Conservation (phyloP, 2,113 vertebrate genomes). For the Gobiocypris rarus region DNA sequence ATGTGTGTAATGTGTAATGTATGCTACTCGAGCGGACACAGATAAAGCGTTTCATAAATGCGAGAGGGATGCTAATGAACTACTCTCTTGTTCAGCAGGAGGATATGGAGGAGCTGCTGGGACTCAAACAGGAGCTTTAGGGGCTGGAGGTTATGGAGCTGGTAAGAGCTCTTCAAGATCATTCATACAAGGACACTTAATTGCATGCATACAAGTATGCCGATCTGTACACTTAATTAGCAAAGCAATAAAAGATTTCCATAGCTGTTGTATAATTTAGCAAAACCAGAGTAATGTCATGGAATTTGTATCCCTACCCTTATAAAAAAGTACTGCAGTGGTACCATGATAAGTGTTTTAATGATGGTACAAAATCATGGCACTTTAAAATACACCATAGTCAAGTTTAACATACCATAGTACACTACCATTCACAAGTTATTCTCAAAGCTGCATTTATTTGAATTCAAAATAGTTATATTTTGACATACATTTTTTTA, state of each 20-base stretch:
- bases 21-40: neutral
- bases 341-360: too few species aligned
- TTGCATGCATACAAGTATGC: neutral
- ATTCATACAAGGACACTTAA: neutral
- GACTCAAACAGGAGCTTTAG: conserved; percentile 30
- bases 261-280: neutral
- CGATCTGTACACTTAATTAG: neutral
- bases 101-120: conserved; percentile 64
- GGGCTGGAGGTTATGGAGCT: conserved; percentile 28
- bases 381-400: too few species aligned
- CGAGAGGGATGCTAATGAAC: neutral
- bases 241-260: neutral
- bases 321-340: neutral
- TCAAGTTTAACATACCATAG: too few species aligned
- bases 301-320: neutral
- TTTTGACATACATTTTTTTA: too few species aligned
- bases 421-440: too few species aligned
- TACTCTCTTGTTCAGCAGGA: conserved; percentile 47
- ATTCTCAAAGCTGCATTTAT: too few species aligned
- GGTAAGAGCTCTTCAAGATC: conserved; percentile 36
- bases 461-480: too few species aligned
- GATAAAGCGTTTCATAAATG: neutral
- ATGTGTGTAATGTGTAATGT: neutral
- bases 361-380: too few species aligned
- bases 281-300: neutral